Evolutionary conservation across 2,888 invertebrate genomes (phyloP).

Genomic region (Lucinisca nassula): DNA sequence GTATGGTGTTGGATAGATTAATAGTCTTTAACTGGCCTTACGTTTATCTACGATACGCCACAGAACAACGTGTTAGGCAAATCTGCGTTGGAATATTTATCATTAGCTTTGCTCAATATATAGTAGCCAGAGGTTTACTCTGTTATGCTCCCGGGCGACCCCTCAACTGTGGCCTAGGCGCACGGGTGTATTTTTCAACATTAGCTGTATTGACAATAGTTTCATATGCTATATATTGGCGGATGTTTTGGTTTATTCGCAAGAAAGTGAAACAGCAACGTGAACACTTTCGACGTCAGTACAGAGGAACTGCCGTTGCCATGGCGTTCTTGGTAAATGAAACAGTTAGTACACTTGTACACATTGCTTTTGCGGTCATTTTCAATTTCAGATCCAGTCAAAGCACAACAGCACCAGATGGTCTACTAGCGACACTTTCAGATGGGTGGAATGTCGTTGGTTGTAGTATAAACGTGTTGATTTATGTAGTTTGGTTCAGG

Average conservation of each 20-base stretch:
- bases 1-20: not conserved
- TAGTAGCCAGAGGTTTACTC: not conserved
- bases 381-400: not conserved
- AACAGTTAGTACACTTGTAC: not conserved
- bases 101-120: not conserved
- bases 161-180: not conserved
- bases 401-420: not conserved
- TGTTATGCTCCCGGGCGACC: not conserved
- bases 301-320: not conserved
- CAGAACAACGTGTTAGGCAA: not conserved
- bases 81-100: not conserved
- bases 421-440: not conserved
- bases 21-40: not conserved
- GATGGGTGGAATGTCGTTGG: not conserved
- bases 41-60: not conserved
- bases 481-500: not conserved
- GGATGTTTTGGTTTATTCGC: too few species aligned
- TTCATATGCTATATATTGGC: too few species aligned
- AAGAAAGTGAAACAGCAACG: too few species aligned
- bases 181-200: too few species aligned
- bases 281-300: too few species aligned
- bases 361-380: not conserved
- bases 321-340: not conserved
- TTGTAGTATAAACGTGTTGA: not conserved
- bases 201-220: too few species aligned